Evolutionary conservation across 2,888 invertebrate species (phyloP), one percentile per base, ranked within the genome.

Genomic region (Euclidia mi): DNA sequence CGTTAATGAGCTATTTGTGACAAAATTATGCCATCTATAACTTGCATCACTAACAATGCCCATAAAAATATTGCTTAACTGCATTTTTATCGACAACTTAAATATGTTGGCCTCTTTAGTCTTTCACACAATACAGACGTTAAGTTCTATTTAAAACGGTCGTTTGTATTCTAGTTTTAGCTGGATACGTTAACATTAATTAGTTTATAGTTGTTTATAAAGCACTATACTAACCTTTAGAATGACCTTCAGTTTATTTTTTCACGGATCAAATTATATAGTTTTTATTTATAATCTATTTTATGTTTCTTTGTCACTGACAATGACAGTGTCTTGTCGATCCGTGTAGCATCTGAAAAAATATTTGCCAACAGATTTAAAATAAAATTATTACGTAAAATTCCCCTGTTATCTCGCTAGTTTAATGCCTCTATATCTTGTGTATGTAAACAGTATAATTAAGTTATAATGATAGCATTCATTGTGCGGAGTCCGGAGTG

Each of bases 381-480:
- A 75, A 57, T 45, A 69, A 68, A 75, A 57, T 52, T 69, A 69
- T 65, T 70, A 81, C 73, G 87, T 87, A 87, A 85, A 85, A 84
- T 89, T 88, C 85, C 90, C 83, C 81, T 85, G 72, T 72, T 79
- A 78, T 78, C 78, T 62, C 59, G 43, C 46, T 45, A 60, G 53
- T 52, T 64, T 65, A 71, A 60, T 56, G 65, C 62, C 59, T 45
- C 62, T 59, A 51, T 66, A 70, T 75, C 62, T 65, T 45, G 1
- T 59, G 12, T 64, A 71, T 74, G 77, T 82, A 83, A 81, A 83
- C 78, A 81, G 58, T 67, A 67, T 78, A 69, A 60, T 58, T 53
- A 38, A 15, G 44, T 52, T 40, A 57, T 68, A 71, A 72, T 72
- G 70, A 65, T 66, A 70, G 75, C 90, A 91, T 81, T 91, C 79